These are phyloP conservation scores for Zosterops hypoxanthus DNA, from an alignment of 2,113 vertebrate species.

Conservation along the genomic window DNA sequence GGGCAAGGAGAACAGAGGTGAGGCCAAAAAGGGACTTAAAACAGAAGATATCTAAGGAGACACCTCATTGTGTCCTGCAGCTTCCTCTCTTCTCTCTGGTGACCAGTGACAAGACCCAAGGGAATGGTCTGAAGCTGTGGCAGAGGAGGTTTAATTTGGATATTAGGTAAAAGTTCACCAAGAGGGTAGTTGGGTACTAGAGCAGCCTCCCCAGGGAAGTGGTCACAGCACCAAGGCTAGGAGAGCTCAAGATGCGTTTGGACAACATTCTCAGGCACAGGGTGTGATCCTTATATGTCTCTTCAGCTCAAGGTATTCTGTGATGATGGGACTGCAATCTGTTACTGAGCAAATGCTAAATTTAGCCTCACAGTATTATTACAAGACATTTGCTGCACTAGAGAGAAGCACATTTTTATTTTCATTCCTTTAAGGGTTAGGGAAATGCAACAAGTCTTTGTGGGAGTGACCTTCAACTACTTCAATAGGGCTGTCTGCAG, in stretches of 20 bases:
- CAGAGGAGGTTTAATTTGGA: not conserved
- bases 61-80: not conserved
- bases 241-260: not conserved
- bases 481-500: not conserved
- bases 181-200: accelerated
- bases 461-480: not conserved
- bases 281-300: not conserved
- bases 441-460: not conserved
- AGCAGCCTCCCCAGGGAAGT: not conserved
- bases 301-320: not conserved
- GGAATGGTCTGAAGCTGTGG: not conserved
- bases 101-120: not conserved
- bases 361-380: not conserved
- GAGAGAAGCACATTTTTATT: not conserved
- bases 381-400: not conserved
- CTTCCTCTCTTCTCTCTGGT: too few species aligned
- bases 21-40: not conserved
- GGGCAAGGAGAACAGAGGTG: not conserved
- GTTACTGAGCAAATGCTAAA: not conserved
- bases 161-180: not conserved
- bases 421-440: not conserved
- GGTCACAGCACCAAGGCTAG: not conserved
- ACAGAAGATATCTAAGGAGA: not conserved
- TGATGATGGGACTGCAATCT: not conserved
- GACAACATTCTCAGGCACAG: not conserved